Evolutionary conservation across 2,888 invertebrate genomes (phyloP).

Genomic region (Tigriopus californicus): DNA sequence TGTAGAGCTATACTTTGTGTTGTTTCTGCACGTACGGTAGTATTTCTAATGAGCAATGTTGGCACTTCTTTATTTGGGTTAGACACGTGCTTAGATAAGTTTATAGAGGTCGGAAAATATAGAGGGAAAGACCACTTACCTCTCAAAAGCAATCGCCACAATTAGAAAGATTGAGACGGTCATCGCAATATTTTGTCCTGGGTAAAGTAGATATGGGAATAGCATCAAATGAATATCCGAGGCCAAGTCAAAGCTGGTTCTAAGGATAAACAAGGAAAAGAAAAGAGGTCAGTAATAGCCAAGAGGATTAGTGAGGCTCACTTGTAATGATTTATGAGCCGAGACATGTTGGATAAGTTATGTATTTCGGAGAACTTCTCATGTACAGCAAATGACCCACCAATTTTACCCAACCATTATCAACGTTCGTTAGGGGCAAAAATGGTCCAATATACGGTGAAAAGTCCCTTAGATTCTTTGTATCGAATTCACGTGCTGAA

Average conservation of each 20-base stretch:
- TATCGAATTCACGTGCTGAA: not conserved
- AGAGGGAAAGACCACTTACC: not conserved
- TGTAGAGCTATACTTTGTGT: no score
- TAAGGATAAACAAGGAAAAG: not conserved
- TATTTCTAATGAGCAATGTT: no score
- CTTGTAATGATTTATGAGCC: not conserved
- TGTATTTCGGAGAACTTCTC: not conserved
- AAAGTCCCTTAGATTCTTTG: not conserved
- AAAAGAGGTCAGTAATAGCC: not conserved
- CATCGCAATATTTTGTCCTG: conserved; percentile 5
- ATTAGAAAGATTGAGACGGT: conserved; percentile 11
- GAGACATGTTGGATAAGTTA: no score
- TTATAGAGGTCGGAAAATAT: no score
- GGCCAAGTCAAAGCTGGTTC: conserved; percentile 2
- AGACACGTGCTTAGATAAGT: no score
- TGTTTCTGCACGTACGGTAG: no score
- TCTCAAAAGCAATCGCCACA: conserved; percentile 9
- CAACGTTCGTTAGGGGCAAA: not conserved
- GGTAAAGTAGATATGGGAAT: conserved; percentile 8
- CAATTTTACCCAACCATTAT: not conserved
- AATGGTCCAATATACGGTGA: no score
- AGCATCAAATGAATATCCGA: not conserved
- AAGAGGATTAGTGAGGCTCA: not conserved
- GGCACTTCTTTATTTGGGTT: no score
- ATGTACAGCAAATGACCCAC: not conserved